Percentiles rank a stretch among this genome's conserved stretches.
These are phyloP conservation scores for Trypoxylon attenuatum DNA, from an alignment of 2,888 invertebrate genomes.

Conservation along the genomic window DNA sequence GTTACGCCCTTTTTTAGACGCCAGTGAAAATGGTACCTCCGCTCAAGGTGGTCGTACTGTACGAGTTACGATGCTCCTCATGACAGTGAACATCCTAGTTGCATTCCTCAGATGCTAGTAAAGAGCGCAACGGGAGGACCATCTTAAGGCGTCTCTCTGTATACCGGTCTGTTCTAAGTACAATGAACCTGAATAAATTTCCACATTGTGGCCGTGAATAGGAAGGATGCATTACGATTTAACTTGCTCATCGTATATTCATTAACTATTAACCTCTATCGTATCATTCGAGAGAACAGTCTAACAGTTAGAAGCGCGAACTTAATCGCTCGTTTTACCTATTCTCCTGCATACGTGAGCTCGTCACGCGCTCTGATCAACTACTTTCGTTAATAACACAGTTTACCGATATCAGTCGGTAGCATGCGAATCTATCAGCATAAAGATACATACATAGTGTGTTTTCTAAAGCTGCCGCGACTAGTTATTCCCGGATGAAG, in stretches of 20 bases:
- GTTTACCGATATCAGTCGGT: too few species aligned
- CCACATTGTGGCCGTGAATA: not conserved
- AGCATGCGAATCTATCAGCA: too few species aligned
- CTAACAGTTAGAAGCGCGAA: too few species aligned
- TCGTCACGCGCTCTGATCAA: not conserved
- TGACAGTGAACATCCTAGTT: conserved; percentile 5
- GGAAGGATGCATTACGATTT: not conserved
- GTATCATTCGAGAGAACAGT: too few species aligned
- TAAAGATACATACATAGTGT: too few species aligned
- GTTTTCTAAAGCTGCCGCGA: too few species aligned
- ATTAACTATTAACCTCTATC: too few species aligned
- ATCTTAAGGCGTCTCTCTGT: too few species aligned
- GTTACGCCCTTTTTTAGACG: conserved; percentile 27
- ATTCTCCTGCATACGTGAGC: not conserved
- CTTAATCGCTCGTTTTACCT: too few species aligned
- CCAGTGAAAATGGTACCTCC: not conserved
- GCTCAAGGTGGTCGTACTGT: not conserved
- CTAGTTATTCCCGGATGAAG: too few species aligned
- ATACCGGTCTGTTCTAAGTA: not conserved
- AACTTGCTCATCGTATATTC: not conserved
- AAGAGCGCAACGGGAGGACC: not conserved
- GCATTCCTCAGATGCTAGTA: not conserved
- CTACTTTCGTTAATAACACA: not conserved
- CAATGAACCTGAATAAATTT: not conserved
- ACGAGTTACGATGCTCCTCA: not conserved